Evolutionary conservation across 2,113 vertebrate genomes (phyloP), one percentile per base, ranked within the genome.

Genomic region (Aegotheles bennettii): DNA sequence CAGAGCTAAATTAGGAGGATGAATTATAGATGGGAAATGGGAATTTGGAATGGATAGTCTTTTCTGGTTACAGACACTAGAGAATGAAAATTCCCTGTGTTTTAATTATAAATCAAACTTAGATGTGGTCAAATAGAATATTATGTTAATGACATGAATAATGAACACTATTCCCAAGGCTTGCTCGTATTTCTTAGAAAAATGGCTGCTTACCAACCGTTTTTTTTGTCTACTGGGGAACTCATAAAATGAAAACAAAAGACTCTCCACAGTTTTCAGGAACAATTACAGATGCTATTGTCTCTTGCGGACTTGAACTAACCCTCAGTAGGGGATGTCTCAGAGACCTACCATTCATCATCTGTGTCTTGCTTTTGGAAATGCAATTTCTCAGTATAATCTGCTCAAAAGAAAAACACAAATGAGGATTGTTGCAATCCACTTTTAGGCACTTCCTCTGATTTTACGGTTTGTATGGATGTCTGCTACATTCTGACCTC

Each of bases 21-120:
- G 88, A 93, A 92, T 93, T 92, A 95, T 90, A 70, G 79, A 92
- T 92, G 82, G 85, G 92, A 95, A 93, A 80, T 75, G 88, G 69
- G 86, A 90, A 93, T 96, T 74, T 89, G 77, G 90, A 96, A 93
- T 87, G 73, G 76, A 89, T 94, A 78, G 90, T 84, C 73, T 87
- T 90, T 93, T 84, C 95, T 93, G 48, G 69, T 95, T 94, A 71
- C 79, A 96, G 67, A 74, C 76, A 73, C 73, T 8, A 29, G 90
- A 95, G 90, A 94, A 90, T 68, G 56, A 96, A 95, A 94, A 94
- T 90, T 92, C 65, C 56, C 60, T 47, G 40, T 92, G 70, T 93
- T 95, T 94, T 96, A 96, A 95, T 96, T 96, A 94, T 79, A 93
- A 89, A 89, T 93, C 92, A 95, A 94, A 89, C 83, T 86, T 96